These are phyloP conservation scores for Dryobota labecula DNA, from an alignment of 2,888 invertebrate genomes.

Conservation along the genomic window DNA sequence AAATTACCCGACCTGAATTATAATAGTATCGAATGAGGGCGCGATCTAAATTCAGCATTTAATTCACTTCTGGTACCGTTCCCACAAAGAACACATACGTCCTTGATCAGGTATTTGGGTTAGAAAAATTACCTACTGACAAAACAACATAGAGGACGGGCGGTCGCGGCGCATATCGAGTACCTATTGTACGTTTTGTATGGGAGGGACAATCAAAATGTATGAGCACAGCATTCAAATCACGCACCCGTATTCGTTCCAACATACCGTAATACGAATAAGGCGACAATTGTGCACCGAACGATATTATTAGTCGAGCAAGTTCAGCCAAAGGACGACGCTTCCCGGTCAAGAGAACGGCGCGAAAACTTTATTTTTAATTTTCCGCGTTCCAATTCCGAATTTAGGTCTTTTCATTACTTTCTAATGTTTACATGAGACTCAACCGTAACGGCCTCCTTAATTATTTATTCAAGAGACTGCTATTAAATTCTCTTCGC, in stretches of 20 bases:
- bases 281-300: slow-evolving; percentile 81
- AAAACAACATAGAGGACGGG: slow-evolving; percentile 77
- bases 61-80: slow-evolving; percentile 68
- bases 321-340: slow-evolving; percentile 83
- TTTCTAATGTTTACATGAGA: slow-evolving; percentile 77
- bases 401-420: slow-evolving; percentile 66
- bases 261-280: slow-evolving; percentile 89
- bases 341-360: slow-evolving; percentile 60
- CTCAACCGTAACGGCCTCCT: slow-evolving; percentile 68
- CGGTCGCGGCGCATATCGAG: slow-evolving; percentile 80
- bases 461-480: slow-evolving; percentile 73
- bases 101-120: slow-evolving; percentile 87
- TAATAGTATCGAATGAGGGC: slow-evolving; percentile 60
- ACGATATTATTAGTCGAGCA: slow-evolving; percentile 81
- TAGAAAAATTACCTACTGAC: slow-evolving; percentile 84
- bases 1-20: slow-evolving; percentile 57
- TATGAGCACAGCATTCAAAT: slow-evolving; percentile 81
- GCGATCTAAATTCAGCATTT: slow-evolving; percentile 63
- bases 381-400: slow-evolving; percentile 67
- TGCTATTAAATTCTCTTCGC: slow-evolving; percentile 81
- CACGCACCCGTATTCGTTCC: slow-evolving; percentile 88
- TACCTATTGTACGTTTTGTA: slow-evolving; percentile 84
- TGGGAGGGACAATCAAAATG: slow-evolving; percentile 80
- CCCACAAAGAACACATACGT: slow-evolving; percentile 75
- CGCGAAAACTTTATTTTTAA: slow-evolving; percentile 65